Evolutionary conservation across 1,140 invertebrate species (phyloP).

Genomic region (Vollenhovia emeryi): DNA sequence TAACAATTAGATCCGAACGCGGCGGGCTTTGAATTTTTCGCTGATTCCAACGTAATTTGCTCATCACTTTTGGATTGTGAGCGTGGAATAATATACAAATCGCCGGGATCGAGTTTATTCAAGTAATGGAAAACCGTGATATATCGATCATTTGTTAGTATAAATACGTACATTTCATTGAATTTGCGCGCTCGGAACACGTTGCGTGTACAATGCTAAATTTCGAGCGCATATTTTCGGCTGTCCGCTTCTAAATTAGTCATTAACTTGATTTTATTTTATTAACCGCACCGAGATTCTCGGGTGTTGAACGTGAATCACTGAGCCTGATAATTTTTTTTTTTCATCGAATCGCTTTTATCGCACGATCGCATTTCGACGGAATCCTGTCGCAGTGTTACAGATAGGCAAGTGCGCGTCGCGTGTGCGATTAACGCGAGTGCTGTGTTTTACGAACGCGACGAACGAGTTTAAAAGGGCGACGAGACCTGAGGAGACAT

Average conservation of each 20-base stretch:
- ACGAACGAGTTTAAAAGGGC: not conserved
- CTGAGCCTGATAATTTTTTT: not conserved
- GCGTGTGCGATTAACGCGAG: not conserved
- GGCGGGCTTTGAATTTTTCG: slow-evolving; percentile 1
- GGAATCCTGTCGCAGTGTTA: not conserved
- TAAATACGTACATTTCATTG: slow-evolving; percentile 8
- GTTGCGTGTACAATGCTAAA: not conserved
- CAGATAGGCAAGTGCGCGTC: not conserved
- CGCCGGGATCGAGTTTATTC: not conserved
- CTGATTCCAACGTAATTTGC: not conserved
- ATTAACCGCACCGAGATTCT: not conserved
- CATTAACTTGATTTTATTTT: slow-evolving; percentile 2
- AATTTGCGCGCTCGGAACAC: not conserved
- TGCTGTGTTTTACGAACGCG: not conserved
- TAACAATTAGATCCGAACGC: not conserved
- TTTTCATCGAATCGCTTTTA: not conserved
- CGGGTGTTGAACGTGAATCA: not conserved
- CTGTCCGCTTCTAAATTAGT: not conserved
- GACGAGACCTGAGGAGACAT: not conserved
- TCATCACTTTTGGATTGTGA: not conserved
- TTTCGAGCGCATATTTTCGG: not conserved
- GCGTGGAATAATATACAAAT: slow-evolving; percentile 7
- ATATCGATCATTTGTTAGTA: slow-evolving; percentile 4
- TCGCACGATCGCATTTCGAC: not conserved
- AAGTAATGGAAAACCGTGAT: slow-evolving; percentile 7